Base-by-base conservation (phyloP, 2,113 vertebrate genomes). In the Chiloscyllium plagiosum region DNA sequence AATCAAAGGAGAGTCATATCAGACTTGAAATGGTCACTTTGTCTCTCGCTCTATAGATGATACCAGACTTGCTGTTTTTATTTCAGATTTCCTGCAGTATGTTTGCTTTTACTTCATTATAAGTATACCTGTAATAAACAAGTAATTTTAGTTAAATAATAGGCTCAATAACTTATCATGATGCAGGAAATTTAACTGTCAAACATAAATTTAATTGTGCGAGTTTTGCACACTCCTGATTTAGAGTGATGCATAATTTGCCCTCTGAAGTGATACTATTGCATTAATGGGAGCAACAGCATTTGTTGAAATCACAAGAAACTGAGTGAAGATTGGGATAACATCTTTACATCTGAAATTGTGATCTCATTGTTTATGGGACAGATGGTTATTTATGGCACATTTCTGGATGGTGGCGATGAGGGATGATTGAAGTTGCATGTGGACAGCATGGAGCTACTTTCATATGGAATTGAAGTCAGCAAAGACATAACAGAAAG, bases 281-380 rank as follows among this genome's bases (percentile, higher is more conserved):
- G 52, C n/a, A 66, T 2, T 3, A 22, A 37, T 6, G 15, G 89
- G n/a, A 93, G 56, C 52, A n/a, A 33, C 19, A 93, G 20, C 33
- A 68, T 66, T 65, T 37, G 89, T 6, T 93, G 61, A 93, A 93
- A 24, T 66, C n/a, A 66, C 89, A 42, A 37, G 17, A 93, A 17
- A 68, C 33, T 22, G 4, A 65, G 56, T 66, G 61, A 7, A 37
- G 17, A 93, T 68, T n/a, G 7, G n/a, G n/a, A 37, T 20, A 93
- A 10, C 89, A 93, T 66, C n/a, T 33, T 37, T n/a, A 19, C 19
- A 61, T 68, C 89, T 93, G 33, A 66, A 93, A 66, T 37, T 61
- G 89, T 37, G 89, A 68, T 66, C 89, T 37, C 89, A 68, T 93
- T 65, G n/a, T n/a, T 93, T 93, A 47, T 93, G 89, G 66, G 89